phyloP scores from a whole-genome alignment of 2,888 invertebrate species.

The Adelphocoris suturalis region DNA sequence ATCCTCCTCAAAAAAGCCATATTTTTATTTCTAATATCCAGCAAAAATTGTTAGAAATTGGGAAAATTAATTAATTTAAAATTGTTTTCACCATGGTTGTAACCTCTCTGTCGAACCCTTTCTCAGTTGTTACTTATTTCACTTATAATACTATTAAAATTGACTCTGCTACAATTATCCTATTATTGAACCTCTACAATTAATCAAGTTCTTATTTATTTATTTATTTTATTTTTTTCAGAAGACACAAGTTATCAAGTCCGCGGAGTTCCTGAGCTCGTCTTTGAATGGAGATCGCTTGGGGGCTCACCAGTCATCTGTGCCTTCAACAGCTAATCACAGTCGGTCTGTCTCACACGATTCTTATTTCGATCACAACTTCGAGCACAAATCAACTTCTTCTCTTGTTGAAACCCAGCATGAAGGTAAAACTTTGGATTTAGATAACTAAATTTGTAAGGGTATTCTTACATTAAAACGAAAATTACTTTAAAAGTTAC shows the following conservation, averaged over 20 bases:
- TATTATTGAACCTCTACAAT: not conserved
- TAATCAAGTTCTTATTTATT: conserved; percentile 24
- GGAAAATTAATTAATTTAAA: too few relatives aligned
- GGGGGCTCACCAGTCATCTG: conserved; percentile 45
- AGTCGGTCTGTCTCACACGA: conserved; percentile 91
- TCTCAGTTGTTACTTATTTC: too few relatives aligned
- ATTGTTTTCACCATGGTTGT: too few relatives aligned
- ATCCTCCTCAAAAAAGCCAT: too few relatives aligned
- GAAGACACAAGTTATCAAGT: conserved; percentile 81
- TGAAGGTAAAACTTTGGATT: conserved; percentile 66
- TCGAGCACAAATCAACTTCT: conserved; percentile 72
- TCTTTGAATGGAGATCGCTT: conserved; percentile 47
- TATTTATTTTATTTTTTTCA: conserved; percentile 38
- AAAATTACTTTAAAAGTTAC: too few relatives aligned
- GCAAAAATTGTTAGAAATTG: too few relatives aligned
- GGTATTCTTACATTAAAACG: too few relatives aligned
- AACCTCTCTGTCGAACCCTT: too few relatives aligned
- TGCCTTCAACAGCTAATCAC: conserved; percentile 76
- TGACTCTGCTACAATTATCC: not conserved
- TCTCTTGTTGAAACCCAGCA: conserved; percentile 74
- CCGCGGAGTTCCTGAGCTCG: conserved; percentile 83
- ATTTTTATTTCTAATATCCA: too few relatives aligned
- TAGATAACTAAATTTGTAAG: too few relatives aligned
- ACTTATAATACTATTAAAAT: too few relatives aligned
- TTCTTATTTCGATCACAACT: conserved; percentile 91